Evolutionary conservation across 2,797 vertebrate species (phyloP).

Genomic region (Yasuhikotakia modesta): DNA sequence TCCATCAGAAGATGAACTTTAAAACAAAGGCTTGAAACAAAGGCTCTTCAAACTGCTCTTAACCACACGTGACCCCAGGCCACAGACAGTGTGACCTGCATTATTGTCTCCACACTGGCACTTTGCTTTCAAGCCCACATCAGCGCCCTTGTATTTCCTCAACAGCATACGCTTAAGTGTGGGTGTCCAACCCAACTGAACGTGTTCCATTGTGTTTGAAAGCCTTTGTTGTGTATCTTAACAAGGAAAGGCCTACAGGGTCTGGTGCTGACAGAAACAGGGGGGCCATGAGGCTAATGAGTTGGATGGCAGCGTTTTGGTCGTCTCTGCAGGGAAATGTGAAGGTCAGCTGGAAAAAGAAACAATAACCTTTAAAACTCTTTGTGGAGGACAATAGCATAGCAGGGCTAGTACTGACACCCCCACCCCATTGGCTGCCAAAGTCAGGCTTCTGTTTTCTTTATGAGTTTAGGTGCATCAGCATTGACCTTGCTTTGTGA

Average conservation of each 20-base stretch:
- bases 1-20: not conserved
- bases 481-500: constrained; percentile 35
- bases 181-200: constrained; percentile 27
- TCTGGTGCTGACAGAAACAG: constrained; percentile 10
- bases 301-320: constrained; percentile 20
- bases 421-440: constrained; percentile 8
- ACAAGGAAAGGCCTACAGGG: constrained; percentile 47
- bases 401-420: constrained; percentile 13
- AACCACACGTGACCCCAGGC: constrained; percentile 34
- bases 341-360: constrained; percentile 57
- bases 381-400: constrained; percentile 54
- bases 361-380: constrained; percentile 48
- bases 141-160: constrained; percentile 8
- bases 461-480: constrained; percentile 53
- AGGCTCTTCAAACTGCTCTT: too few relatives aligned
- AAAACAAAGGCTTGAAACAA: constrained; percentile 17
- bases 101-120: not conserved
- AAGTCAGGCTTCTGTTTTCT: constrained; percentile 15
- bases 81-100: constrained; percentile 40
- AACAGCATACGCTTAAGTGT: constrained; percentile 5
- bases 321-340: constrained; percentile 48
- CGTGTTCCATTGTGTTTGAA: constrained; percentile 45
- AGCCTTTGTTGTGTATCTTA: constrained; percentile 49
- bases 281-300: not conserved
- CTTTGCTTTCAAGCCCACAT: not conserved